phyloP scores from a whole-genome alignment of 2,797 vertebrate genomes.

The Macropus fuliginosus region DNA sequence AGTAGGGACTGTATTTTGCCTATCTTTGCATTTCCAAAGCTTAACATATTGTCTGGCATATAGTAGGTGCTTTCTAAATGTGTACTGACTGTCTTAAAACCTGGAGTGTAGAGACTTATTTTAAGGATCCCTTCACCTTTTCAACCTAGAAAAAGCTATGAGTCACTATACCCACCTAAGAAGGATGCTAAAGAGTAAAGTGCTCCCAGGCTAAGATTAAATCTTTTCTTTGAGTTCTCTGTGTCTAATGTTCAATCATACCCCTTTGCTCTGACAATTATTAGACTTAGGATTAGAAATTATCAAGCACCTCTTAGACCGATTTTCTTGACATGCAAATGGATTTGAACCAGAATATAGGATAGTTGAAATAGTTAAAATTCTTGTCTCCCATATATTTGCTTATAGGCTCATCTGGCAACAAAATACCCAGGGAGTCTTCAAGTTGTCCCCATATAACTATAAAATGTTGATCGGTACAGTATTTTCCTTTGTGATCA shows the following conservation, averaged over 20 bases:
- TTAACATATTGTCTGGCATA: neutral
- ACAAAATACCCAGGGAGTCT: too few relatives aligned
- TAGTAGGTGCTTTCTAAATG: neutral
- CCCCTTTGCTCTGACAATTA: neutral
- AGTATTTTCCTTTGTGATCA: too few relatives aligned
- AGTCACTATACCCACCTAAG: neutral
- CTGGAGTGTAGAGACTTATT: neutral
- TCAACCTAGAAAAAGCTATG: neutral
- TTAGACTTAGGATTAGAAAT: neutral
- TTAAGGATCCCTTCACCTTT: too few relatives aligned
- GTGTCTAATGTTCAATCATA: neutral
- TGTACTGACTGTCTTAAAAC: neutral
- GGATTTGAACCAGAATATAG: neutral
- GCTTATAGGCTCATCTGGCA: too few relatives aligned
- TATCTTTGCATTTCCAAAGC: neutral
- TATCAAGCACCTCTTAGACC: neutral
- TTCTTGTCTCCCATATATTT: neutral
- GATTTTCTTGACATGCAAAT: neutral
- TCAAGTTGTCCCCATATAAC: too few relatives aligned
- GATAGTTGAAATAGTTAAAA: neutral
- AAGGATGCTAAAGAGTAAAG: neutral
- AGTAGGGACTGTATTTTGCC: neutral
- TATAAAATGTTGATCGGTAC: too few relatives aligned
- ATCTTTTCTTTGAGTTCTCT: neutral
- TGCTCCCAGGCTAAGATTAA: neutral